These are phyloP conservation scores for Hystrix brachyura DNA, from an alignment of 2,113 vertebrate genomes.

Conservation along the genomic window DNA sequence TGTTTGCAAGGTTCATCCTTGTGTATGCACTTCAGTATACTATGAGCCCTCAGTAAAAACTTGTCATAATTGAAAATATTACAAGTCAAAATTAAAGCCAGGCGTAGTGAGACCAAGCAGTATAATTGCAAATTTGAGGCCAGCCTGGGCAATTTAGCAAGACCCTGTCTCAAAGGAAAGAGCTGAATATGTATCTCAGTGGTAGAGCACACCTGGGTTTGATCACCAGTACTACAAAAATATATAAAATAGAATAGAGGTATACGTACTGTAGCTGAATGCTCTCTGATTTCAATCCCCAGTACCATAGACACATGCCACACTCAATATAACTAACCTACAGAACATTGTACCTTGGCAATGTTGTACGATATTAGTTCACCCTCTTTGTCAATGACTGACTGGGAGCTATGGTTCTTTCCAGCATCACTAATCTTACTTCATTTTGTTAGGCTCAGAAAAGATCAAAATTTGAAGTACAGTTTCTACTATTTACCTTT, in stretches of 20 bases:
- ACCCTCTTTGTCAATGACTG: background rate
- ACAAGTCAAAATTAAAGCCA: background rate
- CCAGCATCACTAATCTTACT: background rate
- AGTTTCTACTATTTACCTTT: background rate
- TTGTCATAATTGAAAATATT: background rate
- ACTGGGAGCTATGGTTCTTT: background rate
- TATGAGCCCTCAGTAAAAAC: background rate
- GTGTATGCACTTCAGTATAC: background rate
- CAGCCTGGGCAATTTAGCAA: background rate
- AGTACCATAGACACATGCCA: background rate
- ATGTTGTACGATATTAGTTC: too few relatives aligned
- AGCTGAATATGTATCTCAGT: background rate
- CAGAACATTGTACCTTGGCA: background rate
- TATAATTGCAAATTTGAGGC: background rate
- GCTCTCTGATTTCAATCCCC: background rate
- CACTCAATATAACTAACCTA: background rate
- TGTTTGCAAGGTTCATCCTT: background rate
- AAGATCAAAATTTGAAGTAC: background rate
- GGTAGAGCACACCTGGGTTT: too few relatives aligned
- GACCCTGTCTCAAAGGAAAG: too few relatives aligned
- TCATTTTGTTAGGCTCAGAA: background rate
- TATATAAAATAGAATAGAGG: too few relatives aligned
- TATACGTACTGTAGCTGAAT: background rate
- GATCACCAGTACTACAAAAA: too few relatives aligned
- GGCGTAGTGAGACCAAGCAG: background rate